Evolutionary conservation across 2,888 invertebrate genomes (phyloP), one percentile per base, ranked within the genome.

Genomic region (Acheta domesticus): DNA sequence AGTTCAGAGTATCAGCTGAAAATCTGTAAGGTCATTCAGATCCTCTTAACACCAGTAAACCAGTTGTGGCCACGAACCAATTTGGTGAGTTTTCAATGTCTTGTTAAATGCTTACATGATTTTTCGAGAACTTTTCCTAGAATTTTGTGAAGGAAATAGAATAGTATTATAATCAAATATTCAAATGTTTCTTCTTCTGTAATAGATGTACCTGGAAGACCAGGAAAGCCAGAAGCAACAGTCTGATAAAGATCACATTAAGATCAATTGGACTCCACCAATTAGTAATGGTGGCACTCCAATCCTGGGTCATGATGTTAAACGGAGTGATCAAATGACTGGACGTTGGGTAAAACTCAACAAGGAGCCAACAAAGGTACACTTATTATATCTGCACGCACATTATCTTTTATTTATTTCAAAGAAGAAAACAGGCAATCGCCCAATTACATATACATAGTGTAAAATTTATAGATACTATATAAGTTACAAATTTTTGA

Each of bases 251-350:
- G 97, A 98, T 86, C 97, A 97, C 86, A 99, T 99, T 84, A 94
- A 94, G 84, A 93, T 99, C 85, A 94, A 92, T 88, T 99, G 99
- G 99, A 91, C 93, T 73, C 92, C 96, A 49, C 99, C 99, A 5
- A 94, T 96, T 84, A 96, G 96, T 84, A 97, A 97, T 85, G 99
- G 99, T 81, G 99, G 99, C 78, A 96, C 98, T 12, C 94, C 96
- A 76, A 96, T 99, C 85, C 88, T 94, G 81, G 98, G 98, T 73
- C 99, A 97, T 86, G 96, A 97, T 84, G 91, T 98, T 82, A 97
- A 98, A 86, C 91, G 97, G 80, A 91, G 96, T 82, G 97, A 98
- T 86, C 91, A 94, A 80, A 92, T 93, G 82, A 95, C 96, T 81
- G 96, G 97, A 78, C 92, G 98, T 85, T 99, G 99, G 98, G 92